Base-by-base conservation (phyloP, 1,140 invertebrate genomes). In the Ganaspis sp. region DNA sequence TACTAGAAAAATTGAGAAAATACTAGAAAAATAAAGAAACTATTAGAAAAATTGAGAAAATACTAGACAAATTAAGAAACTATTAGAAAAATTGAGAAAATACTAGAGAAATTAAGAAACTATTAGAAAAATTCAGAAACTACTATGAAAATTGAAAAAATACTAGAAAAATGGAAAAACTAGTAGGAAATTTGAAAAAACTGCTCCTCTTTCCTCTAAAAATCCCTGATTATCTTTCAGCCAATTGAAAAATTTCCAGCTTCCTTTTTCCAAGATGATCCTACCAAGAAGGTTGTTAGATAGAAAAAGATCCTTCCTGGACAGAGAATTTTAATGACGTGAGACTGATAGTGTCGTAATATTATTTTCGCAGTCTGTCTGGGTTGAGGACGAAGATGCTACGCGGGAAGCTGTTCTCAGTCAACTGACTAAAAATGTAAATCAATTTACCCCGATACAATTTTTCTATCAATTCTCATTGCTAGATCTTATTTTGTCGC, bases 321-420 rank as follows among this genome's bases (percentile, higher is more conserved):
- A 42, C 26, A 45, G 45, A 15, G 38, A 15, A 42, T 34, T 73
- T 58, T 1, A 40, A 38, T 70, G 40, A 58, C 69, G 80, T 73
- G 89, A 82, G 83, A 87, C 82, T 83, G 72, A 54, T 21, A 3
- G 49, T 19, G 6, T 17, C 49, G 81, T 85, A 88, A 86, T 91
- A 78, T 90, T 92, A 76, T 91, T 91, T 91, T 85, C 87, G 85
- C 93, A 95, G 94, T 94, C 94, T 88, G 92, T 94, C 92, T 94
- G 93, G 93, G 85, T 94, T 91, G 93, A 94, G 83, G 94, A 94
- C 73, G 90, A 91, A 83, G 90, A 91, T 40, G 84, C 90, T 88
- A 80, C 89, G 86, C 90, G 89, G 87, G 90, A 90, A 80, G 85
- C 84, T 84, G 85, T 87, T 85, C 89, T 90, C 81, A 91, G 88